These are phyloP conservation scores for Cepphus grylle DNA, from an alignment of 2,113 vertebrate genomes.

Conservation along the genomic window DNA sequence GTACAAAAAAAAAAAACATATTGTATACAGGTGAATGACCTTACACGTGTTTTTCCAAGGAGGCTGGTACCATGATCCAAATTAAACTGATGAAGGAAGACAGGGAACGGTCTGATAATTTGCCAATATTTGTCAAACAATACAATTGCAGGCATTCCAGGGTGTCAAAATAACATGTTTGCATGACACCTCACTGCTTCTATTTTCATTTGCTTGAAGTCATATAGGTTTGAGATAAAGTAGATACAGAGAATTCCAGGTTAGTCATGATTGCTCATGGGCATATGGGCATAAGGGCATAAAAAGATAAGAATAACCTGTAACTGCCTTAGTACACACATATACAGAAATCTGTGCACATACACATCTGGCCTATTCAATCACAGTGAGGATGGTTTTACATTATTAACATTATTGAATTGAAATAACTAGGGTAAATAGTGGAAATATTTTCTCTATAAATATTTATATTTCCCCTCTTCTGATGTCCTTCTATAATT, in stretches of 20 bases:
- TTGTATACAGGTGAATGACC: not conserved
- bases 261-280: not conserved
- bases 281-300: not conserved
- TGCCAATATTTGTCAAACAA: not conserved
- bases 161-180: not conserved
- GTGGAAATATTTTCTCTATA: not conserved
- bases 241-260: not conserved
- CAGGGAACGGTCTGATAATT: not conserved
- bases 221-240: not conserved
- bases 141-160: not conserved
- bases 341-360: not conserved
- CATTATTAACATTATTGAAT: not conserved
- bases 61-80: not conserved
- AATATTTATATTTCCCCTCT: not conserved
- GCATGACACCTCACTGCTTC: not conserved
- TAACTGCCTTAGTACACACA: not conserved
- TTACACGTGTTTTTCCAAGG: not conserved
- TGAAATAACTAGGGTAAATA: not conserved
- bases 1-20: not conserved
- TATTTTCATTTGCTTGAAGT: not conserved
- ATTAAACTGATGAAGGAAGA: not conserved
- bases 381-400: not conserved
- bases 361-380: not conserved
- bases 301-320: not conserved
- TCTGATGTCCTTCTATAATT: not conserved